Evolutionary conservation across 2,888 invertebrate species (phyloP), one percentile per base, ranked within the genome.

Genomic region (Leptinotarsa tumamoca): DNA sequence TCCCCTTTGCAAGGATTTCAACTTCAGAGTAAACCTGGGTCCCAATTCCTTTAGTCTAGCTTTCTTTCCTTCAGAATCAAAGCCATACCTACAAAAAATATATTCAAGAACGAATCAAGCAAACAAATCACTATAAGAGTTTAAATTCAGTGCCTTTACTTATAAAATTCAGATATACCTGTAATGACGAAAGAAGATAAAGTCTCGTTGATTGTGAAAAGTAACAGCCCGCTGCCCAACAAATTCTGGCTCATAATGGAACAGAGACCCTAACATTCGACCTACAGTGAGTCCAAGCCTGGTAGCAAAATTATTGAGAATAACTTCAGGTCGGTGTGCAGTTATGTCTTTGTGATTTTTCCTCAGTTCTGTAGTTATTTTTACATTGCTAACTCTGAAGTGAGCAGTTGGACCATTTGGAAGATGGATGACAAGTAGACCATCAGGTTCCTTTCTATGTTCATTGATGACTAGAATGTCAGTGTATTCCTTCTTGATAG

Each of bases 121-220:
- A 71, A 56, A 67, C 43, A 10, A 43, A 43, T 43, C 43, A 43
- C 10, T 10, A 10, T 43, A 43, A 43, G 43, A 43, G 43, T 43
- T 43, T 13, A 43, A 43, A 43, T 43, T 43, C 43, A 43, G 43
- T 13, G 10, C 3, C 13, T 43, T 10, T 43, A 43, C 43, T 13
- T n/a, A 23, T 15, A 27, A 77, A 56, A 3, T 54, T n/a, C 3
- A 54, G 52, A 4, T 18, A 56, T 82, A 88, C 93, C 98, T 93
- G 89, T 99, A 98, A 89, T 99, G 98, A 74, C 99, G 92, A 87
- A 99, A 98, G 90, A 99, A 99, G 83, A 99, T 96, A 87, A 96
- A 99, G 90, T 99, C 99, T 76, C 99, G 91, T 88, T 99, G 99
- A 90, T 99, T 99, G 89, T 99, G 99, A 88, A 99, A 98, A 50